Evolutionary conservation across 2,888 invertebrate genomes (phyloP).

Genomic region (Chirona hameri): DNA sequence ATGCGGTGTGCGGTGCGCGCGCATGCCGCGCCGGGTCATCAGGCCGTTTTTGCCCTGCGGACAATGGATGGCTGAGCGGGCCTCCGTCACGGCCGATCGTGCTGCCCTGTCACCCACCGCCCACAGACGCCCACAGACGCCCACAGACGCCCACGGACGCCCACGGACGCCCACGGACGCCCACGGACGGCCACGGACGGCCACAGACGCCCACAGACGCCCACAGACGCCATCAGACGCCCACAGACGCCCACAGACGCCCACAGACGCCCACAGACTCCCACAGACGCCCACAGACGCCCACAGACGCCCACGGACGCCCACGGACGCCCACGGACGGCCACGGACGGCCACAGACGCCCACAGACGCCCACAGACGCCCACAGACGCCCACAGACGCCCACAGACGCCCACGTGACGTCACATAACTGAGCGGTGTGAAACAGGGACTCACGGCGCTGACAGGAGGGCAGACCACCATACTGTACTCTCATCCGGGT

Average conservation of each 20-base stretch:
- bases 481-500: too few relatives aligned
- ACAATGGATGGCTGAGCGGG: neutral
- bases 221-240: neutral
- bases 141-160: neutral
- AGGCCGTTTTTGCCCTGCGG: neutral
- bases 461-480: too few relatives aligned
- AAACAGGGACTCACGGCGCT: too few relatives aligned
- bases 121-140: neutral
- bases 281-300: neutral
- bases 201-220: neutral
- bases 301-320: neutral
- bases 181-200: neutral
- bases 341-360: neutral
- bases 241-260: neutral
- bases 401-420: neutral
- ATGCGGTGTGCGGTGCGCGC: neutral
- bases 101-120: neutral
- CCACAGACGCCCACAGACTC: neutral
- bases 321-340: neutral
- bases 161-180: neutral
- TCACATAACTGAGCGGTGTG: too few relatives aligned
- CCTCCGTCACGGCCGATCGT: neutral
- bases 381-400: neutral
- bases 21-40: neutral
- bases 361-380: neutral